phyloP scores from a whole-genome alignment of 2,113 vertebrate genomes.

The Chlamydotis undulata region DNA sequence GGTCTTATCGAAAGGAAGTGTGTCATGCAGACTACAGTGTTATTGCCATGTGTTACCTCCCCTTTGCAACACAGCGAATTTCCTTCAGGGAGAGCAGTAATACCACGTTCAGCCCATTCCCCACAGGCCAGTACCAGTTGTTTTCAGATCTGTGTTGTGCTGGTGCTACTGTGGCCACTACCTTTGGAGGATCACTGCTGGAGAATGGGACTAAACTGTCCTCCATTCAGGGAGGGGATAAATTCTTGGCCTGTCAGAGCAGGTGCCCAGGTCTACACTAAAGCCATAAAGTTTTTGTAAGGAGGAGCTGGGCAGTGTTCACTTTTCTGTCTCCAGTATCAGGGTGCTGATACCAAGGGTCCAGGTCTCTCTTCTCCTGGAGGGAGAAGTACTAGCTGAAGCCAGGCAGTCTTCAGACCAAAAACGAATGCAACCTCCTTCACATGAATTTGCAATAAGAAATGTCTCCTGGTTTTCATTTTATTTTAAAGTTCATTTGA shows the following conservation, averaged over 20 bases:
- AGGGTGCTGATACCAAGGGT: neutral
- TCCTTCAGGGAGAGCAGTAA: neutral
- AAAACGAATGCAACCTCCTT: neutral
- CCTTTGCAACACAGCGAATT: neutral
- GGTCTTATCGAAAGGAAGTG: neutral
- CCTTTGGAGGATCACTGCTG: neutral
- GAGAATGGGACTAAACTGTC: neutral
- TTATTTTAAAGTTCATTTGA: slow-evolving; percentile 1
- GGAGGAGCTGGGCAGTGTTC: neutral
- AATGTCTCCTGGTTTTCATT: neutral
- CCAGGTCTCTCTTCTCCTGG: neutral
- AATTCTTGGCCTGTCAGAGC: neutral
- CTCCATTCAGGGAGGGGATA: neutral
- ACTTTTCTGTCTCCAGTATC: neutral
- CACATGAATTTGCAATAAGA: neutral
- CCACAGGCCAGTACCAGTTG: no score
- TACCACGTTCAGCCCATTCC: rapidly evolving
- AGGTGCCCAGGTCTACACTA: neutral
- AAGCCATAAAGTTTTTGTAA: neutral
- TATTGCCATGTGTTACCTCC: neutral
- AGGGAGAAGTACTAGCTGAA: neutral
- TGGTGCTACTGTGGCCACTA: neutral
- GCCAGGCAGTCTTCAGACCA: neutral
- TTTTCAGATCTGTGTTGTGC: neutral
- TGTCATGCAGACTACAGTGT: rapidly evolving